These are phyloP conservation scores for Dioctria linearis DNA, from an alignment of 2,888 invertebrate genomes.

Conservation along the genomic window DNA sequence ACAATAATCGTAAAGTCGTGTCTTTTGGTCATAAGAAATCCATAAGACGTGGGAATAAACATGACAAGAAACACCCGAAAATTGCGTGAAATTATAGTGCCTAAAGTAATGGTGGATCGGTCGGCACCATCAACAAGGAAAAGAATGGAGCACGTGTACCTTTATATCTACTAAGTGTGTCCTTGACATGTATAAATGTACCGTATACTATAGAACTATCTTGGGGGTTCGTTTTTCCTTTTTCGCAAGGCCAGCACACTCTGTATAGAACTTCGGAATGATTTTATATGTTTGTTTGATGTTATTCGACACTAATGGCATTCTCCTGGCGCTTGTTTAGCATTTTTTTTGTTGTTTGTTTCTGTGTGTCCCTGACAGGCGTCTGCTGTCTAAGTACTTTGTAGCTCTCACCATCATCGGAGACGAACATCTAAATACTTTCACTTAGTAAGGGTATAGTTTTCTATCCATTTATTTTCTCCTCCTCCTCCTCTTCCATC, in stretches of 20 bases:
- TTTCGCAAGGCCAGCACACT: neutral
- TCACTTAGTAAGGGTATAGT: too few species aligned
- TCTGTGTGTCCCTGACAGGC: neutral
- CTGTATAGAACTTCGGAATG: slow-evolving; percentile 12
- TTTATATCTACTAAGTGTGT: neutral
- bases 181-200: slow-evolving; percentile 7
- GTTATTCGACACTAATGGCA: slow-evolving; percentile 49
- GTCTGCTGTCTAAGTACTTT: neutral
- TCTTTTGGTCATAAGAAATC: slow-evolving; percentile 24
- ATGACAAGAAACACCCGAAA: slow-evolving; percentile 42
- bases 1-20: slow-evolving; percentile 18
- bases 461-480: too few species aligned
- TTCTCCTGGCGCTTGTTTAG: slow-evolving; percentile 28
- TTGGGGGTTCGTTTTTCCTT: too few species aligned
- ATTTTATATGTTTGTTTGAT: slow-evolving; percentile 40
- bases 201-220: too few species aligned
- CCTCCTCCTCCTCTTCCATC: too few species aligned
- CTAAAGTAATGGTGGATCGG: neutral
- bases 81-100: slow-evolving; percentile 36
- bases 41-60: slow-evolving; percentile 27
- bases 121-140: neutral
- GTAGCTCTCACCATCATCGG: neutral
- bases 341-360: neutral
- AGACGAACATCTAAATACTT: too few species aligned
- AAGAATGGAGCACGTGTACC: neutral